These are phyloP conservation scores for Catharus ustulatus DNA, from an alignment of 2,797 vertebrate species.

Conservation along the genomic window DNA sequence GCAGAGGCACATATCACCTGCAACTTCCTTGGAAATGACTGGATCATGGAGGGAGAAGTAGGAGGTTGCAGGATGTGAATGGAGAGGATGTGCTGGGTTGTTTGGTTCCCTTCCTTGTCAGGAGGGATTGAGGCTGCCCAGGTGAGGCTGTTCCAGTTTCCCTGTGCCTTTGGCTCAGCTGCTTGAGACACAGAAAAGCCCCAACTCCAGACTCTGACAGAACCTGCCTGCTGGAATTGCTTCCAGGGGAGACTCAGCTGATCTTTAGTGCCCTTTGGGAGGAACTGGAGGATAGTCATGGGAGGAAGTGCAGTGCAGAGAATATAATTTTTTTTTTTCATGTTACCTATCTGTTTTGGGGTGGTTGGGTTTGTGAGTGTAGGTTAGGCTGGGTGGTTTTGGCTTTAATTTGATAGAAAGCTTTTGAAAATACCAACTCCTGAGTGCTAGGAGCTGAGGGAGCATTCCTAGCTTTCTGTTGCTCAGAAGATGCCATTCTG, in stretches of 20 bases:
- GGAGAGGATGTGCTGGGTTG: accelerated
- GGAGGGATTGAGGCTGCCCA: not conserved
- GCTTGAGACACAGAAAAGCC: not conserved
- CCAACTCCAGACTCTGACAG: not conserved
- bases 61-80: not conserved
- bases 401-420: not conserved
- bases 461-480: not conserved
- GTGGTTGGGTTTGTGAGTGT: not conserved
- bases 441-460: not conserved
- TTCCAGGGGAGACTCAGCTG: not conserved
- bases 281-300: not conserved
- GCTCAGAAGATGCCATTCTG: not conserved
- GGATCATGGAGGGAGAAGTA: not conserved
- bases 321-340: accelerated
- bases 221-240: not conserved
- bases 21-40: not conserved
- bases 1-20: not conserved
- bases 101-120: not conserved
- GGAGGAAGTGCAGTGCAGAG: not conserved
- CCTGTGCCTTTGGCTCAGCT: not conserved
- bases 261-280: not conserved
- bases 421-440: not conserved
- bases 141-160: not conserved
- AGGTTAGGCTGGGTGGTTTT: not conserved
- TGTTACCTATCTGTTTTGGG: not conserved